Evolutionary conservation across 2,113 vertebrate species (phyloP).

Genomic region (Pandion haliaetus): DNA sequence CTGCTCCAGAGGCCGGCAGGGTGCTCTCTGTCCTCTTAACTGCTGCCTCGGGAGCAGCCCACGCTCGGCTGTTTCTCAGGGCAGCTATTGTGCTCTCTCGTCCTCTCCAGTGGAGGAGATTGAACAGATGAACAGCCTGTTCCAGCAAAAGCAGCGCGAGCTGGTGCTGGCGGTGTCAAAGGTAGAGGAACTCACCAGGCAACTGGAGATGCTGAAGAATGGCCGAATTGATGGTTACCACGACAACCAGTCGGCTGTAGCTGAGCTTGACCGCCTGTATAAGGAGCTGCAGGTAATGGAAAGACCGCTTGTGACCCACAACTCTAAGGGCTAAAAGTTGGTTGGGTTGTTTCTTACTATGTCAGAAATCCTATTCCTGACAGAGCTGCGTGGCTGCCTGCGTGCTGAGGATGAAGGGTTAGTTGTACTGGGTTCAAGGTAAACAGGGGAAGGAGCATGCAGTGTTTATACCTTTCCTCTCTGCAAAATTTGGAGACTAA

Average conservation of each 20-base stretch:
- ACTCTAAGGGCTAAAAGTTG: background rate
- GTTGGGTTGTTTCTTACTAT: background rate
- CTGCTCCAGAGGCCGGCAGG: background rate
- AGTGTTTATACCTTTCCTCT: background rate
- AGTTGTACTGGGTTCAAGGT: background rate
- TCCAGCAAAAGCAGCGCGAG: conserved; percentile 97
- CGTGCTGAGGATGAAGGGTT: background rate
- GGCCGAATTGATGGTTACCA: conserved; percentile 88
- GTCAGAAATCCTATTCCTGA: background rate
- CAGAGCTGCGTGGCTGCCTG: background rate
- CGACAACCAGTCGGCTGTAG: conserved; percentile 88
- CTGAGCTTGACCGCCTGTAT: conserved; percentile 93
- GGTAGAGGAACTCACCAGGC: conserved; percentile 92
- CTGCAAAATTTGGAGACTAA: background rate
- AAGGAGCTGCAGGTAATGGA: conserved; percentile 92
- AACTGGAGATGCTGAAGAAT: conserved; percentile 94
- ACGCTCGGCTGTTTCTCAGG: conserved; percentile 47
- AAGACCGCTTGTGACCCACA: background rate
- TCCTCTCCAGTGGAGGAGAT: conserved; percentile 90
- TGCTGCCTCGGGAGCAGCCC: conserved; percentile 10
- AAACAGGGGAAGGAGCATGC: background rate
- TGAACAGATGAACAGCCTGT: conserved; percentile 96
- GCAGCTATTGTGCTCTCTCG: conserved; percentile 48
- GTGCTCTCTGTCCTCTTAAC: conserved; percentile 6
- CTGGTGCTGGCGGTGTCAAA: conserved; percentile 89